Base-by-base conservation (phyloP, 2,888 invertebrate species). In the Euzophera pinguis region DNA sequence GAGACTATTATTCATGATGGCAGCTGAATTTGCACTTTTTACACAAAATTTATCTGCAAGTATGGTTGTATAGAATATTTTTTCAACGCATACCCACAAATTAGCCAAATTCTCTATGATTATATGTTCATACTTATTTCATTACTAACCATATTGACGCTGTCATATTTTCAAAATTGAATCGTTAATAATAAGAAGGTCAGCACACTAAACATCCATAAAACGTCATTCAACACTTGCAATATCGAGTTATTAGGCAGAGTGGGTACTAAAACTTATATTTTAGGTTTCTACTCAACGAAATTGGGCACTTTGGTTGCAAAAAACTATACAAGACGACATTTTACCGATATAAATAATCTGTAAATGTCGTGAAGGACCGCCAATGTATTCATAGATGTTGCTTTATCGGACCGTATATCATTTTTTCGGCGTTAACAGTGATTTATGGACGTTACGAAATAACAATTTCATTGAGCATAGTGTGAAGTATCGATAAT, bases 361-460 rank as follows among this genome's bases (percentile, higher is more conserved):
- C 47, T 58, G 58, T 59, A 57, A 70, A 70, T 68, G 75, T 80
- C 78, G 73, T 71, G 64, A 60, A 63, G 70, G 63, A 65, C 72
- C 73, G 67, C 62, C 68, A 71, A 79, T 80, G 74, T 83, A 78
- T 83, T 79, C 78, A 77, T 67, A 67, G 72, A 70, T 78, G 78
- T 78, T 78, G 69, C 73, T 78, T 81, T 80, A 81, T 81, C 76
- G 75, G 69, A 69, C 67, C 69, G 78, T 83, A 80, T 81, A 81
- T 81, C 77, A 81, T 73, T 73, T 78, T 75, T 74, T 73, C 68
- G 79, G 77, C 79, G 75, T 73, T 71, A 76, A 73, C 67, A 71
- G 69, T 80, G 80, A 82, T 81, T 80, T 81, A 81, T 75, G 61
- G 65, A 64, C 64, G 61, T 64, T 66, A 61, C 63, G 70, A 75